Base-by-base conservation (phyloP, 1,140 invertebrate genomes). In the Panagrolaimus sp. region DNA sequence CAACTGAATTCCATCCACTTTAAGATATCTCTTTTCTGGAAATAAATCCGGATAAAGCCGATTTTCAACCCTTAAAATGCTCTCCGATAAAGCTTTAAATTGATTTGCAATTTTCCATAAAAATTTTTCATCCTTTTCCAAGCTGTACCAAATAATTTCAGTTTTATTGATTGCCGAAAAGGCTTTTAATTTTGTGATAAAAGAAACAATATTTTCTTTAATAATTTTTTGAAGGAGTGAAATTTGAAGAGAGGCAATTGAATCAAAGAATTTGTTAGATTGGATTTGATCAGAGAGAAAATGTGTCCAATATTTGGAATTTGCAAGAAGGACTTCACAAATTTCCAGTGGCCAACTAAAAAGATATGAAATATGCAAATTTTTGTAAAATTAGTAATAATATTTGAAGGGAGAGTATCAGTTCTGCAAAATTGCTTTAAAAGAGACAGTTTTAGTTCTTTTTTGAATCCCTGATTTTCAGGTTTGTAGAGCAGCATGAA, bases 231-330 rank as follows among this genome's bases (percentile, higher is more conserved):
- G 48, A 21, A 73, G 38, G 43, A 73, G 47, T 17, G 17, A 32
- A 15, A 68, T 52, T 46, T 73, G 72, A 24, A 73, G 67, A 12
- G 74, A 32, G 1, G 72, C 72, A 45, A 77, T 73, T 14, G 72
- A 73, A 43, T 76, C 43, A 52, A 73, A 73, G 48, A 73, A 73
- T 32, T 75, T 43, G 15, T 62, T 45, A 9, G 15, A 26, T 58
- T 76, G 17, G 2, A 14, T 15, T 15, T 72, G 43, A 66, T 73
- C 72, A n/a, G 43, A n/a, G n/a, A 73, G 45, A 12, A 26, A 71
- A 14, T 76, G 68, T 14, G 77, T 64, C 72, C 72, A 73, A 43
- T 45, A 71, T 47, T 73, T 43, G 14, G 45, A 77, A 12, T 73
- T 70, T n/a, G 68, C 48, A 24, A 73, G 48, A 0, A 73, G 58